Base-by-base conservation (phyloP, 2,797 vertebrate species). In the Enteromius paludinosus region DNA sequence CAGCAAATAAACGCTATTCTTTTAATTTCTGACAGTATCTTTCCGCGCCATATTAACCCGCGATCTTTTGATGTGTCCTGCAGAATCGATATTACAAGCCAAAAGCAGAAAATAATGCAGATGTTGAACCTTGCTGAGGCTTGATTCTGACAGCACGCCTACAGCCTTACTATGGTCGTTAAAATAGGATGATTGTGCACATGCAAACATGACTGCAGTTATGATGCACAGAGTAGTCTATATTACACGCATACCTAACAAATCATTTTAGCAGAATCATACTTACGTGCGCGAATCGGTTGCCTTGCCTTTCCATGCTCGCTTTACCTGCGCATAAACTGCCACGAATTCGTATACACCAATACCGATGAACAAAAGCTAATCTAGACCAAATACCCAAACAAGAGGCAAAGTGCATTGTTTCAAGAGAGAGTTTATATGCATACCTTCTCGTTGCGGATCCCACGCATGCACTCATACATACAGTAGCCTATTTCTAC, bases 401-500 rank as follows among this genome's bases (percentile, higher is more conserved):
- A 56, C 45, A 79, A 38, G 41, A 56, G 64, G 1, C 18, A 75
- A 30, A 68, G 38, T 43, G 73, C 43, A 59, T 43, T 52, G 61
- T 56, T 28, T 54, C 61, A 30, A 33, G n/a, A 52, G 30, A 52
- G 49, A 59, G 64, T 76, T 47, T 23, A 59, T 38, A 73, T 38
- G 52, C 81, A 80, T 81, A 82, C 72, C 68, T 76, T 81, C 25
- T 52, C 17, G 54, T 1, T 28, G 23, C 47, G 66, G 80, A 71
- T 78, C 88, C 83, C 85, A 87, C 77, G 85, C 81, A 68, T 81
- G 75, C 74, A 85, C 82, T 35, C 28, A 49, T 25, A 72, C 41
- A 62, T 65, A 72, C 28, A 62, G 43, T 35, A 52, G 49, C 49
- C 49, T 52, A 72, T 72, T 61, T 72, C 68, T 38, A 10, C 43